These are phyloP conservation scores for Mizuhopecten yessoensis DNA, from an alignment of 1,140 invertebrate species.

Conservation along the genomic window DNA sequence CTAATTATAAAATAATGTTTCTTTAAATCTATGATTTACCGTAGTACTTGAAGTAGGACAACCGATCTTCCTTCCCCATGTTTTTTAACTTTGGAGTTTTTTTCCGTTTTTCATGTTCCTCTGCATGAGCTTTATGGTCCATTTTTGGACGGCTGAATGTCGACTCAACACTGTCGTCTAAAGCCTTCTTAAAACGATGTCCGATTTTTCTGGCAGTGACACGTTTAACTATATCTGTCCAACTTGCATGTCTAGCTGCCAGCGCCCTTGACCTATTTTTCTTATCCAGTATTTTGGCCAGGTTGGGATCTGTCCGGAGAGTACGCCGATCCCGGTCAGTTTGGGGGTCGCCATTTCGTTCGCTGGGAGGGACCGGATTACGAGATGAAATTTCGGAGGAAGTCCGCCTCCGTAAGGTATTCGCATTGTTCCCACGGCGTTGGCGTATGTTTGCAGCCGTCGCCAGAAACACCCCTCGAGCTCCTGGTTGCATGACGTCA, in stretches of 20 bases:
- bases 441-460: constrained; percentile 3
- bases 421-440: neutral
- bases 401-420: neutral
- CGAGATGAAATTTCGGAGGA: neutral
- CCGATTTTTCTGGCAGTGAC: neutral
- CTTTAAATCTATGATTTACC: neutral
- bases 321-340: neutral
- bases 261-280: neutral
- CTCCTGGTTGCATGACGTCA: neutral
- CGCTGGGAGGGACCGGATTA: no score
- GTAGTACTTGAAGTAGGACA: neutral
- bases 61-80: neutral
- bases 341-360: no score
- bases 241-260: neutral
- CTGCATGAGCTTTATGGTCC: neutral
- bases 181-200: neutral
- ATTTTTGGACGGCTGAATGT: neutral
- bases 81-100: neutral
- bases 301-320: neutral
- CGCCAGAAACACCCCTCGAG: neutral
- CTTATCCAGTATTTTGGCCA: constrained; percentile 31
- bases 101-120: neutral
- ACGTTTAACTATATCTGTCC: neutral
- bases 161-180: neutral
- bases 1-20: no score